These are phyloP conservation scores for Rhizomys pruinosus DNA, from an alignment of 2,113 vertebrate genomes.

Conservation along the genomic window DNA sequence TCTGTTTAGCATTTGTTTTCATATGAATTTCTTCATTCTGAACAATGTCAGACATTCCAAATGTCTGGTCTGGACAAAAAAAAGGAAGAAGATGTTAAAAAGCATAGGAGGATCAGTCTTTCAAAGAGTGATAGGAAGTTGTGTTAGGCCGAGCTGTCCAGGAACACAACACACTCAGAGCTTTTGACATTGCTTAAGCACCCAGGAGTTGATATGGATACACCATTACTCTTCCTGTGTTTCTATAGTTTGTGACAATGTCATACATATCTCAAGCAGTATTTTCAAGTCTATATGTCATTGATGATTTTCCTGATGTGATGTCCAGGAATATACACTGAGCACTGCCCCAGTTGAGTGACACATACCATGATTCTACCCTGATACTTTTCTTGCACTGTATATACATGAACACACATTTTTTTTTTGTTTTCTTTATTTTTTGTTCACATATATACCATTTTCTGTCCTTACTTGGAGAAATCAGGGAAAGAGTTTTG, in stretches of 20 bases:
- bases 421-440: background rate
- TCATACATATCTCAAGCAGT: background rate
- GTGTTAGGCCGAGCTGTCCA: background rate
- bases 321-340: background rate
- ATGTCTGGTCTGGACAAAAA: background rate
- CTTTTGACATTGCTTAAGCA: background rate
- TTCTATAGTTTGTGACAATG: background rate
- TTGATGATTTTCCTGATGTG: background rate
- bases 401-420: background rate
- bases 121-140: constrained; percentile 1
- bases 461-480: background rate
- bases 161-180: background rate
- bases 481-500: background rate
- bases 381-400: background rate
- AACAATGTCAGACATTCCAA: background rate
- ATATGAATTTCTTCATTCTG: constrained; percentile 11
- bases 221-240: background rate
- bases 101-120: constrained; percentile 27
- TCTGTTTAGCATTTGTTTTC: constrained; percentile 31
- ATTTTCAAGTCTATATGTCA: background rate
- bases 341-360: background rate
- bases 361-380: background rate
- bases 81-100: background rate
- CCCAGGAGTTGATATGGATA: background rate
- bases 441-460: background rate